These are phyloP conservation scores for Nasonia giraulti DNA, from an alignment of 1,140 invertebrate genomes.

Conservation along the genomic window DNA sequence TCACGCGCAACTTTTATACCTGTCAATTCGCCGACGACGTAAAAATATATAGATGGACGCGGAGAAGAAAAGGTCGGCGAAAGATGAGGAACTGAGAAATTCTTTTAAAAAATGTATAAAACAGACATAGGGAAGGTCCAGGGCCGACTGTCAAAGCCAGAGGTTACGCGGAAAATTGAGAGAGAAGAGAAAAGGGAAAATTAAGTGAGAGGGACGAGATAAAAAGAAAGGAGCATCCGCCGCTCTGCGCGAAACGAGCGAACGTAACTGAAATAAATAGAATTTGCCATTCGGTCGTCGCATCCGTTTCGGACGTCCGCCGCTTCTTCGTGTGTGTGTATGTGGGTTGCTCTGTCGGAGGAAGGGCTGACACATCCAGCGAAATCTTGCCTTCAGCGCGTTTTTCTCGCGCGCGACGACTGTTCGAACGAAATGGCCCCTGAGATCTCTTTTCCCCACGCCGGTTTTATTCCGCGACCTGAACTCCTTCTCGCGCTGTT, in stretches of 20 bases:
- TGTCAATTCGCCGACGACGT: conserved; percentile 15
- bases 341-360: background rate
- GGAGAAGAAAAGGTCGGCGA: background rate
- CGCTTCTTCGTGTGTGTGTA: background rate
- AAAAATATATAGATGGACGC: background rate
- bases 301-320: conserved; percentile 32
- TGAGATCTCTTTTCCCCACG: conserved; percentile 6
- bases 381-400: background rate
- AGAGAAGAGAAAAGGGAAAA: conserved; percentile 18
- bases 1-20: conserved; percentile 27
- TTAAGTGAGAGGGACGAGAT: conserved; percentile 23
- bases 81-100: conserved; percentile 47
- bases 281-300: conserved; percentile 44
- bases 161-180: conserved; percentile 50
- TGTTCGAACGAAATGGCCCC: background rate
- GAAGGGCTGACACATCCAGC: background rate
- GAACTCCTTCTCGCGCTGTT: no score
- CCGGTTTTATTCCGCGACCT: background rate
- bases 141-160: conserved; percentile 46
- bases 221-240: conserved; percentile 5
- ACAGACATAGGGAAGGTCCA: background rate
- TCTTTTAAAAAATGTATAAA: conserved; percentile 46
- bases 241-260: conserved; percentile 28
- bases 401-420: no score
- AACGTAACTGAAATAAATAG: conserved; percentile 48